A percentile compares a stretch with the other conserved stretches of the same genome.
These are phyloP conservation scores for Limenitis camilla DNA, from an alignment of 2,888 invertebrate species.

Conservation along the genomic window DNA sequence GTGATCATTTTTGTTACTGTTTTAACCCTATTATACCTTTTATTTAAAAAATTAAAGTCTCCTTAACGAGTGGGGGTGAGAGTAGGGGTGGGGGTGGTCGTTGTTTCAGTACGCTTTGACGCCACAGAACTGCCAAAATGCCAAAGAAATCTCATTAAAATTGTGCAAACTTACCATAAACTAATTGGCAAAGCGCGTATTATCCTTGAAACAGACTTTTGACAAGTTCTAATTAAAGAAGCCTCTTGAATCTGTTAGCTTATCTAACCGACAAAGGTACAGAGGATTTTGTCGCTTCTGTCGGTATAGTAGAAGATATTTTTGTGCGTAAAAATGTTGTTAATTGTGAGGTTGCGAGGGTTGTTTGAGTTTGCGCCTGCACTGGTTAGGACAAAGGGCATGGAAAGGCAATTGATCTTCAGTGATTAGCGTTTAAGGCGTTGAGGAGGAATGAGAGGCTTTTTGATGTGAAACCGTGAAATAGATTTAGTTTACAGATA, in stretches of 20 bases:
- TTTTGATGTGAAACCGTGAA: constrained; percentile 28
- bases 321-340: constrained; percentile 25
- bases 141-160: constrained; percentile 52
- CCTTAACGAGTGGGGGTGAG: too few species aligned
- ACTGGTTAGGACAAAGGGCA: constrained; percentile 52
- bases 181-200: constrained; percentile 51
- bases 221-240: constrained; percentile 55
- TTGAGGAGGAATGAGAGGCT: constrained; percentile 32
- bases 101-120: constrained; percentile 19
- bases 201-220: constrained; percentile 46
- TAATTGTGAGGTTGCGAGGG: constrained; percentile 34
- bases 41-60: too few species aligned
- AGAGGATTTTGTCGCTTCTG: constrained; percentile 32
- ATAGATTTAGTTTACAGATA: constrained; percentile 6
- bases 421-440: constrained; percentile 54
- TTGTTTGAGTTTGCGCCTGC: constrained; percentile 49
- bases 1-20: too few species aligned
- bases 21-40: too few species aligned
- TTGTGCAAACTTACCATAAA: constrained; percentile 54
- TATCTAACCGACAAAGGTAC: constrained; percentile 37
- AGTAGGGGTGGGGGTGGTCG: not conserved
- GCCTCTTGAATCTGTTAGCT: constrained; percentile 42
- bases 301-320: constrained; percentile 29
- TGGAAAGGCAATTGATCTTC: constrained; percentile 61
- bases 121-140: constrained; percentile 25